phyloP scores from a whole-genome alignment of 2,113 vertebrate genomes.

The Eleginops maclovinus region DNA sequence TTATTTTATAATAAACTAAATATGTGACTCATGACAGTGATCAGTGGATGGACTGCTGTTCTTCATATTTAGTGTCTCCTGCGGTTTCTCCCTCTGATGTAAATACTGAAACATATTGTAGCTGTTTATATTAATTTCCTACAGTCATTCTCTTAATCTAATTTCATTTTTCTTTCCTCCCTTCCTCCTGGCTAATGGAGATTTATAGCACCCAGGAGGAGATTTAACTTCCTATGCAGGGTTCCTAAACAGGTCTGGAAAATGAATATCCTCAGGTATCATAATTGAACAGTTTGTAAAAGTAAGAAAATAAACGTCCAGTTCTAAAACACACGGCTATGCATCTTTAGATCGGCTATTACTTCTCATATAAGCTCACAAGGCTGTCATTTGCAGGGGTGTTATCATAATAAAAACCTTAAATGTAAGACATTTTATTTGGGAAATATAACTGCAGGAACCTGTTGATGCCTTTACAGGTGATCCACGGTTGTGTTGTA shows the following conservation, averaged over 20 bases:
- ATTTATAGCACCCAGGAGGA: conserved; percentile 52
- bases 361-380: not conserved
- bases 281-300: conserved; percentile 31
- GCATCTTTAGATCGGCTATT: not conserved
- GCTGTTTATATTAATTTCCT: conserved; percentile 28
- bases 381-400: not conserved
- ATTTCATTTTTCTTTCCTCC: conserved; percentile 23
- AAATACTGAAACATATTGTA: conserved; percentile 41
- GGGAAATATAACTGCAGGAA: not conserved
- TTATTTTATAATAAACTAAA: conserved; percentile 12
- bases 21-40: not conserved
- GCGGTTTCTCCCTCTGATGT: conserved; percentile 39
- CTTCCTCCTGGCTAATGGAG: conserved; percentile 46
- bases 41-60: conserved; percentile 36
- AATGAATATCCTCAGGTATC: conserved; percentile 31
- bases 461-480: not conserved
- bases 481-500: conserved; percentile 68
- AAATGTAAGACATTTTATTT: not conserved
- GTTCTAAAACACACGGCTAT: conserved; percentile 7
- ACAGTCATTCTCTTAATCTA: conserved; percentile 39
- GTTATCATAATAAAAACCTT: not conserved
- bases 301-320: conserved; percentile 34
- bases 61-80: conserved; percentile 10
- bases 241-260: conserved; percentile 23
- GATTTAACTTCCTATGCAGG: conserved; percentile 23